Base-by-base conservation (phyloP, 2,113 vertebrate species). In the Paramisgurnus dabryanus region DNA sequence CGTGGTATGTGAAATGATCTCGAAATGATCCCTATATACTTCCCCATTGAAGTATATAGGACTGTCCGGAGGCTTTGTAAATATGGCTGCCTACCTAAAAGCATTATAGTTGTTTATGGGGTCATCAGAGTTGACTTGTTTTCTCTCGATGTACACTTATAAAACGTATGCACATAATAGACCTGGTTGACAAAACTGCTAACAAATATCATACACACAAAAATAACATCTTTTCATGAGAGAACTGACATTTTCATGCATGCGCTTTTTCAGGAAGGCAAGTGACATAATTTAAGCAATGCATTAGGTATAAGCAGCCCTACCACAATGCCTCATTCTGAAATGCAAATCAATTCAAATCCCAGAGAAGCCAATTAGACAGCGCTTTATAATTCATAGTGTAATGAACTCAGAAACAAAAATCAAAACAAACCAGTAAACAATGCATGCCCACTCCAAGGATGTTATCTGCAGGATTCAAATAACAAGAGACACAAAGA, bases 331-430 rank as follows among this genome's bases (percentile, higher is more conserved):
- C 9, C 27, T 2, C 22, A 18, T 68, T 60, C 73, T 78, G 18
- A 82, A 72, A 85, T 80, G 68, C 65, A 67, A 82, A 80, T 78
- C 57, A 74, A 60, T 78, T 61, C 6, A 13, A 75, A 72, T 85
- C 83, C 83, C 83, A 67, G 41, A 13, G 69, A 69, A 84, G 81
- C 78, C 77, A 85, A 87, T 87, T 83, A 83, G 58, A 57, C 49
- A 53, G 53, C 34, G 49, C 64, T 78, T 76, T 67, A 76, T 79
- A 76, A 76, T 80, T 82, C 57, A 82, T 41, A 71, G 43, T 66
- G 83, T 63, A 80, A 85, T 84, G 50, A 78, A 74, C 65, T 18
- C 27, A 72, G 65, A 43, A 55, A 71, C 83, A 4, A 58, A 80
- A 82, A 80, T 77, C 70, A 40, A 71, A 80, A 78, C 39, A 75